A percentile compares a stretch with the other conserved stretches of the same genome.
Conservation (phyloP, 2,113 vertebrate species). For the Puntigrus tetrazona region DNA sequence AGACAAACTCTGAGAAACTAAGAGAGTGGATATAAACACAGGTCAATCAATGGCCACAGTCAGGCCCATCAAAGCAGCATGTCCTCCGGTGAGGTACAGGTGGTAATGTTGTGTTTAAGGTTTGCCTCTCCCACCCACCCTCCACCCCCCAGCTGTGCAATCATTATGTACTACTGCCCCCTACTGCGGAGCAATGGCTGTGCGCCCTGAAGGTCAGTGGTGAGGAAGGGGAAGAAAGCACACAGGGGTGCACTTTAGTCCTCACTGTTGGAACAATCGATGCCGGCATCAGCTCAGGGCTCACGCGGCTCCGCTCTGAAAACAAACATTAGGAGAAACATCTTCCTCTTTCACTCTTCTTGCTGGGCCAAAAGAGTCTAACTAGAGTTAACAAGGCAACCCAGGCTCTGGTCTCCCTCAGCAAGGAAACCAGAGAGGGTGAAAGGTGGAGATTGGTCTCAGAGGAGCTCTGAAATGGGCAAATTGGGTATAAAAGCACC, state of each 20-base stretch:
- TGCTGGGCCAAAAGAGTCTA: slow-evolving; percentile 34
- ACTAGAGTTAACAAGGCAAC: slow-evolving; percentile 51
- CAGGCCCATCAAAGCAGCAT: slow-evolving; percentile 55
- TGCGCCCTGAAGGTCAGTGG: slow-evolving; percentile 69
- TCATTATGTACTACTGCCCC: slow-evolving; percentile 77
- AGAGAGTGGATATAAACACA: slow-evolving; percentile 55
- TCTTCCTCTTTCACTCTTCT: slow-evolving; percentile 54
- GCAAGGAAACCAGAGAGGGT: slow-evolving; percentile 22
- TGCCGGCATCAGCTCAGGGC: slow-evolving; percentile 57
- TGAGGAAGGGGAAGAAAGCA: slow-evolving; percentile 47
- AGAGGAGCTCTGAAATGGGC: slow-evolving; percentile 45
- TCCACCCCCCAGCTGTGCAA: slow-evolving; percentile 58
- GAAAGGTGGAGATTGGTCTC: slow-evolving; percentile 30
- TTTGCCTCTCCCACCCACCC: slow-evolving; percentile 46
- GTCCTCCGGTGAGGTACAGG: slow-evolving; percentile 57
- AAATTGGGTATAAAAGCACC: slow-evolving; percentile 23
- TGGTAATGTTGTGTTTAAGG: slow-evolving; percentile 67
- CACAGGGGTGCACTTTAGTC: slow-evolving; percentile 67
- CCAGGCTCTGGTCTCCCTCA: slow-evolving; percentile 32
- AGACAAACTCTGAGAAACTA: slow-evolving; percentile 48
- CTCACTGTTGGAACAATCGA: slow-evolving; percentile 66
- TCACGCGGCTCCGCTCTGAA: slow-evolving; percentile 58
- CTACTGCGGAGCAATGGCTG: slow-evolving; percentile 68
- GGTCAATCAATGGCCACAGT: slow-evolving; percentile 56
- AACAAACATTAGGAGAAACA: slow-evolving; percentile 66